These are phyloP conservation scores for Lates japonicus DNA, from an alignment of 2,797 vertebrate species.

Conservation along the genomic window DNA sequence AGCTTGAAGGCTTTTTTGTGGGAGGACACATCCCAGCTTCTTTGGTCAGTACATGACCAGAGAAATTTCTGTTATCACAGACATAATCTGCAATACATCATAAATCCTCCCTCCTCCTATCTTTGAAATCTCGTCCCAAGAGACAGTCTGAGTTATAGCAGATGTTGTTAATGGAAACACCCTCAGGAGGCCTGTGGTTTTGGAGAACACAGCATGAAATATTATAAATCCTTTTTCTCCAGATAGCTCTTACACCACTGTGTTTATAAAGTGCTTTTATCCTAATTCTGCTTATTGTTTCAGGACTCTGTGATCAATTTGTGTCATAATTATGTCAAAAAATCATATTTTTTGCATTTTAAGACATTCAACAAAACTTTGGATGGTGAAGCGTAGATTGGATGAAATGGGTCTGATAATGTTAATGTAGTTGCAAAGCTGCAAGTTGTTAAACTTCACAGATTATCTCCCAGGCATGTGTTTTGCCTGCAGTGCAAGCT, in stretches of 20 bases:
- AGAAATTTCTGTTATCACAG: not conserved
- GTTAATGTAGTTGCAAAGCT: constrained; percentile 16
- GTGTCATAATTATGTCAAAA: not conserved
- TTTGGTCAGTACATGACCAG: not conserved
- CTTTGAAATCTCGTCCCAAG: constrained; percentile 7
- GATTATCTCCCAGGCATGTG: constrained; percentile 8
- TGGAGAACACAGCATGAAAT: not conserved
- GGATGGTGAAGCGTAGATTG: not conserved
- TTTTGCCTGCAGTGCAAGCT: too few species aligned
- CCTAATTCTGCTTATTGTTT: not conserved
- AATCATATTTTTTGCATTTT: not conserved
- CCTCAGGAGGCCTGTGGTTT: not conserved
- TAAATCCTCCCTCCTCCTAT: not conserved
- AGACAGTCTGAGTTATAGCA: constrained; percentile 5
- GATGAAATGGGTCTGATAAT: not conserved
- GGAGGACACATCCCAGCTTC: not conserved
- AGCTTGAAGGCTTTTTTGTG: constrained; percentile 4
- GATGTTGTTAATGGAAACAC: constrained; percentile 10
- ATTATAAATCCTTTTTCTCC: not conserved
- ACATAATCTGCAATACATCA: not conserved
- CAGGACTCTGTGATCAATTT: not conserved
- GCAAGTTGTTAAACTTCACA: constrained; percentile 20
- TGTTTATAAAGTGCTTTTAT: not conserved
- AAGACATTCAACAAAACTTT: not conserved
- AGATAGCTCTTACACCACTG: not conserved